A percentile compares a stretch with the other conserved stretches of the same genome.
phyloP scores from a whole-genome alignment of 1,140 invertebrate species.

The Oncopeltus fasciatus region DNA sequence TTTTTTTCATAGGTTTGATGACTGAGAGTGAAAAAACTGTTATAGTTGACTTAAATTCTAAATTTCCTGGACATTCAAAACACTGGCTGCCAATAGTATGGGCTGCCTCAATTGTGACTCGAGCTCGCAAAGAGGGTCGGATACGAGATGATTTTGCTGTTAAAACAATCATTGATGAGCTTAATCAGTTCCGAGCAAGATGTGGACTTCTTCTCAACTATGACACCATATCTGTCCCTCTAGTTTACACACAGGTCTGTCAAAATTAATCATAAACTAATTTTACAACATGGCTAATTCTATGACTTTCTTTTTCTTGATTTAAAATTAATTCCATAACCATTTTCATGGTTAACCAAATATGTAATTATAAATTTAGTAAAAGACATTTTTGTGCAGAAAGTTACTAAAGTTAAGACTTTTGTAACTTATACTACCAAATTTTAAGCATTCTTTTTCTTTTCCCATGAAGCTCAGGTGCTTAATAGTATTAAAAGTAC shows the following conservation, averaged over 20 bases:
- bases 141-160: constrained; percentile 87
- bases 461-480: too few relatives aligned
- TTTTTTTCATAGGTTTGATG: constrained; percentile 47
- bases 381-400: too few relatives aligned
- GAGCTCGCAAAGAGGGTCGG: constrained; percentile 74
- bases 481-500: too few relatives aligned
- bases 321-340: too few relatives aligned
- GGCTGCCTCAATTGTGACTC: constrained; percentile 76
- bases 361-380: too few relatives aligned
- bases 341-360: too few relatives aligned
- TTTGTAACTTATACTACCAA: too few relatives aligned
- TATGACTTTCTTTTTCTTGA: too few relatives aligned
- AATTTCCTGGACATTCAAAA: constrained; percentile 75
- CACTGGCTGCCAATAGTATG: constrained; percentile 91
- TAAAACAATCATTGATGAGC: constrained; percentile 76
- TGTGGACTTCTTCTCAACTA: constrained; percentile 70
- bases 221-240: constrained; percentile 80
- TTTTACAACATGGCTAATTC: too few relatives aligned
- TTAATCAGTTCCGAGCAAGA: constrained; percentile 73
- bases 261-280: neutral
- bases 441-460: too few relatives aligned
- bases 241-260: constrained; percentile 80
- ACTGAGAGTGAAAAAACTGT: constrained; percentile 70
- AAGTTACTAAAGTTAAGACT: too few relatives aligned
- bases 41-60: constrained; percentile 60